phyloP scores from a whole-genome alignment of 2,113 vertebrate genomes.

The Opisthocomus hoazin region DNA sequence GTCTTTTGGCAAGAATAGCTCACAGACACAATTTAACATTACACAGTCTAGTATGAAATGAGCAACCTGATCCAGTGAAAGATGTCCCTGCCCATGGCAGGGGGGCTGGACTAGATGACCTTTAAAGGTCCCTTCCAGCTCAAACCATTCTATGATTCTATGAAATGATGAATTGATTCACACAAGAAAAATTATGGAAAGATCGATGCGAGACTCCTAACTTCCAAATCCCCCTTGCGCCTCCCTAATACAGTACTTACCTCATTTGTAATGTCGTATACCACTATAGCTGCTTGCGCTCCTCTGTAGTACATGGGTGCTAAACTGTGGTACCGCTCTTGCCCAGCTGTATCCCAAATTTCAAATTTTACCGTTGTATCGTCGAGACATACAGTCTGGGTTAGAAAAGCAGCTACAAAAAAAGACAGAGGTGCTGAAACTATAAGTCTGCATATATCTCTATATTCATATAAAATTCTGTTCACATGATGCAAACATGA shows the following conservation, averaged over 20 bases:
- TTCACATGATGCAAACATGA: not conserved
- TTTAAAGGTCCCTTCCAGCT: not conserved
- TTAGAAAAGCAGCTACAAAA: conserved; percentile 96
- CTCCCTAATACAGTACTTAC: conserved; percentile 64
- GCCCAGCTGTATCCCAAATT: conserved; percentile 99
- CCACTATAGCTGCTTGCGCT: conserved; percentile 98
- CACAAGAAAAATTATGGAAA: not conserved
- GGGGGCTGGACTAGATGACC: not conserved
- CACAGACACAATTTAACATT: not conserved
- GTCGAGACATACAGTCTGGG: conserved; percentile 97
- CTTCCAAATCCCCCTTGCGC: not conserved
- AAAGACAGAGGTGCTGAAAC: conserved; percentile 47
- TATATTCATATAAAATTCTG: not conserved
- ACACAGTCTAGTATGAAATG: not conserved
- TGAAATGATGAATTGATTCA: not conserved
- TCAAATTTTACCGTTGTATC: conserved; percentile 99
- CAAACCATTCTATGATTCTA: not conserved
- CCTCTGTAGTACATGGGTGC: conserved; percentile 99
- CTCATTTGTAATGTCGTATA: conserved; percentile 98
- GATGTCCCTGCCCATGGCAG: not conserved
- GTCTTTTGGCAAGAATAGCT: not conserved
- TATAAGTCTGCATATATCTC: not conserved
- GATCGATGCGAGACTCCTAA: not conserved
- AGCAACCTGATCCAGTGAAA: not conserved
- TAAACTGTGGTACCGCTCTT: conserved; percentile 98